Evolutionary conservation across 2,113 vertebrate species (phyloP).

Genomic region (Notothenia coriiceps): DNA sequence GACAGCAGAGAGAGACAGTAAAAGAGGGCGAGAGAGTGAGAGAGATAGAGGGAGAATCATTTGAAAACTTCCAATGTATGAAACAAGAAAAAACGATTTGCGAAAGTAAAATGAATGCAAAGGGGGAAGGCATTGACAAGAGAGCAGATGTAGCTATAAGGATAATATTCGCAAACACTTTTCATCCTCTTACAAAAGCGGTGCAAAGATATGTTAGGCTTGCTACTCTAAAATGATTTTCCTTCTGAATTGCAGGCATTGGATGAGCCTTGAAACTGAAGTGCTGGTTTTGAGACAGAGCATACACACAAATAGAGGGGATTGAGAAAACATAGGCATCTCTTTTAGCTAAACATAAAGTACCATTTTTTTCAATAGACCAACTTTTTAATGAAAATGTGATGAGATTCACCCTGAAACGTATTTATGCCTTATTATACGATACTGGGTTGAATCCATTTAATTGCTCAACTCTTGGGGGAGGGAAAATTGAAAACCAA

Average conservation of each 20-base stretch:
- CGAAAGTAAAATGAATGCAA: conserved; percentile 21
- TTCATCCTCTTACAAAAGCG: background rate
- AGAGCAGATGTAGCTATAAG: background rate
- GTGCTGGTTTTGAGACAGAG: conserved; percentile 13
- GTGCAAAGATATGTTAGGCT: background rate
- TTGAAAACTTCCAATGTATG: conserved; percentile 31
- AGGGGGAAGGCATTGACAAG: conserved; percentile 11
- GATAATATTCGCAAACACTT: conserved; percentile 4
- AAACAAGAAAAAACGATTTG: conserved; percentile 26
- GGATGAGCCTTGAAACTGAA: background rate
- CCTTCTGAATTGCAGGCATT: background rate
- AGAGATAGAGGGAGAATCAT: conserved; percentile 23
- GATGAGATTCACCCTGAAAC: conserved; percentile 48
- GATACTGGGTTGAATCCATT: conserved; percentile 75
- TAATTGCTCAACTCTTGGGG: conserved; percentile 79
- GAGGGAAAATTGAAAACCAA: conserved; percentile 86
- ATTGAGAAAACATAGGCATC: conserved; percentile 20
- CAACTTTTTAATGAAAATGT: conserved; percentile 41
- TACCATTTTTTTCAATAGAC: conserved; percentile 23
- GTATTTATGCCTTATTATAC: conserved; percentile 81
- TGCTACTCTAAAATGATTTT: background rate
- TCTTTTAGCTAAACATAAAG: background rate
- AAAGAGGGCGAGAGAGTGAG: background rate
- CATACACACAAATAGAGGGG: background rate
- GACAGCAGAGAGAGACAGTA: conserved; percentile 23